phyloP scores from a whole-genome alignment of 2,797 vertebrate genomes.

The Falco concolor region DNA sequence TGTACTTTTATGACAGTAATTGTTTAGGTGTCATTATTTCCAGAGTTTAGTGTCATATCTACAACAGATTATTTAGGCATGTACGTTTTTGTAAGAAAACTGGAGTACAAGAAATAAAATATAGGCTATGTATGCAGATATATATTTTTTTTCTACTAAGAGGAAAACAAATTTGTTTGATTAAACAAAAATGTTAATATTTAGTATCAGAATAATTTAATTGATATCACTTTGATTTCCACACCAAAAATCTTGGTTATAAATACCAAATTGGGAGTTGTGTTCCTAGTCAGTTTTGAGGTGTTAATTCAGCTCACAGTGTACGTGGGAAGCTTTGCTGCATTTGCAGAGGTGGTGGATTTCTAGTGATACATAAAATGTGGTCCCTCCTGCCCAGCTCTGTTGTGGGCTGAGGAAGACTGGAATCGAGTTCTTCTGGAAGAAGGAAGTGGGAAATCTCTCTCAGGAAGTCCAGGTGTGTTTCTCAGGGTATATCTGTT shows the following conservation, averaged over 20 bases:
- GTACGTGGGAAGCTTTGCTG: conserved; percentile 7
- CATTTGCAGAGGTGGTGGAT: conserved; percentile 27
- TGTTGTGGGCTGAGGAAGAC: not conserved
- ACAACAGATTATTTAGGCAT: not conserved
- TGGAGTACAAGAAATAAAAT: not conserved
- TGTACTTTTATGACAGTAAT: not conserved
- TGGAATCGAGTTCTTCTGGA: not conserved
- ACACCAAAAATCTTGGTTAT: not conserved
- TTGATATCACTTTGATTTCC: not conserved
- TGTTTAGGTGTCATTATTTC: not conserved
- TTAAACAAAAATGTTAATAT: not conserved
- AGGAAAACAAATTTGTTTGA: not conserved
- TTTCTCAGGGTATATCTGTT: not conserved
- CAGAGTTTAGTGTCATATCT: not conserved
- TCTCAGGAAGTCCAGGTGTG: not conserved
- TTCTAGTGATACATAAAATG: not conserved
- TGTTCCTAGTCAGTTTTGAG: not conserved
- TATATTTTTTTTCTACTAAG: not conserved
- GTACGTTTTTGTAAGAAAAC: not conserved
- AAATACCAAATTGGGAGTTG: not conserved
- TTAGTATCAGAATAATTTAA: not conserved
- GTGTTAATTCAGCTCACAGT: not conserved
- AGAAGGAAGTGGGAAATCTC: not conserved
- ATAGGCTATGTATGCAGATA: not conserved
- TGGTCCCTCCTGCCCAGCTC: not conserved